phyloP scores from a whole-genome alignment of 1,140 invertebrate species.

The Nasonia vitripennis region DNA sequence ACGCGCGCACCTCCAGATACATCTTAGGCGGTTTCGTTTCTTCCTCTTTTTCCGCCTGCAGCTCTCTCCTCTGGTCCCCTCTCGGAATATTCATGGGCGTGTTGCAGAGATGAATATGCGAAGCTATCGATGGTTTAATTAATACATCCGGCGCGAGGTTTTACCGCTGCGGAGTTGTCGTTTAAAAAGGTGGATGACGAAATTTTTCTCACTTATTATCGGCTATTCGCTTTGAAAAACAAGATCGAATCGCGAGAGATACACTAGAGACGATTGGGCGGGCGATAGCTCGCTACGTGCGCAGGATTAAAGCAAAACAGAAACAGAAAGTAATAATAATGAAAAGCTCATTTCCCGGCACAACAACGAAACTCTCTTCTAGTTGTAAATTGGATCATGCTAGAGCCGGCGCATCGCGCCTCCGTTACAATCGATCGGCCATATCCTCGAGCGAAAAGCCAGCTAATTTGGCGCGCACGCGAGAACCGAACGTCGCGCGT shows the following conservation, averaged over 20 bases:
- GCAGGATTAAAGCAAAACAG: not conserved
- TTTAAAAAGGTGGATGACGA: no score
- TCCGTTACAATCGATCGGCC: not conserved
- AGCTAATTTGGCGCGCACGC: constrained; percentile 60
- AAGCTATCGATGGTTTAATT: not conserved
- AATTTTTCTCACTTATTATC: not conserved
- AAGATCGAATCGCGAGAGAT: not conserved
- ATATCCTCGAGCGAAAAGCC: not conserved
- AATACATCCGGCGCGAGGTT: not conserved
- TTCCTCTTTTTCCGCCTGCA: not conserved
- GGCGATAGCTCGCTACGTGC: no score
- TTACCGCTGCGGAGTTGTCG: not conserved
- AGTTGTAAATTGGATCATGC: not conserved
- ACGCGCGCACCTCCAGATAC: not conserved
- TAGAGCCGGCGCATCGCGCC: no score
- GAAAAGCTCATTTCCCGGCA: not conserved
- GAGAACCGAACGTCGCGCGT: constrained; percentile 51
- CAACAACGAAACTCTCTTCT: not conserved
- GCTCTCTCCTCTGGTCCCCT: not conserved
- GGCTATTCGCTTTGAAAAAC: not conserved
- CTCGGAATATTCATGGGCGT: constrained; percentile 26
- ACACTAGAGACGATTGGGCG: not conserved
- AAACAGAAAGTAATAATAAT: not conserved
- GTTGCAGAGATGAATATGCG: not conserved
- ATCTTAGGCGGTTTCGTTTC: not conserved